Percentiles rank a stretch among this genome's conserved stretches.
These are phyloP conservation scores for Temnothorax ravouxi DNA, from an alignment of 2,888 invertebrate genomes.

Conservation along the genomic window DNA sequence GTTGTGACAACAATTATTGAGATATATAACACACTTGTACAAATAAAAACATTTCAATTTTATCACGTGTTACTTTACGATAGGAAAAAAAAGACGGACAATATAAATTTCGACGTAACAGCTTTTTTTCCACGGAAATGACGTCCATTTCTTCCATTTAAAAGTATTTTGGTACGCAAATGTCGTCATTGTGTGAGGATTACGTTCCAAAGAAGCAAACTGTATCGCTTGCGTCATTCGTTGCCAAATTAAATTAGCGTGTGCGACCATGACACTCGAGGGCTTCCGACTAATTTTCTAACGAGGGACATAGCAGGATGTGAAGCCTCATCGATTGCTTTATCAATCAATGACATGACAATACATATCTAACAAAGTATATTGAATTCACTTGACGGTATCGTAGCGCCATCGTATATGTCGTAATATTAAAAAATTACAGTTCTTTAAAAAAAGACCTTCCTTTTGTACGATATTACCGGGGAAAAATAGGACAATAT, in stretches of 20 bases:
- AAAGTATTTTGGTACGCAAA: not conserved
- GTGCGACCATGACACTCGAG: slow-evolving; percentile 21
- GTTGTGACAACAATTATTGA: slow-evolving; percentile 12
- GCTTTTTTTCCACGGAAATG: not conserved
- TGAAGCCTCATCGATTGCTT: slow-evolving; percentile 61
- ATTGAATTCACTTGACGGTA: not conserved
- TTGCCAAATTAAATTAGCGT: slow-evolving; percentile 43
- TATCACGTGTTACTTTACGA: not conserved
- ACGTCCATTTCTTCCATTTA: not conserved
- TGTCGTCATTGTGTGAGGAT: not conserved
- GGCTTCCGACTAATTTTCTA: slow-evolving; percentile 73
- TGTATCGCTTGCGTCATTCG: slow-evolving; percentile 29
- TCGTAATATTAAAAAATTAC: not conserved
- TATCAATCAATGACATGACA: slow-evolving; percentile 20
- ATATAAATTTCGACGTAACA: not conserved
- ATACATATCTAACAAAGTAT: slow-evolving; percentile 7
- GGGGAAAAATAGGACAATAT: not conserved
- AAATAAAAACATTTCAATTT: slow-evolving; percentile 8
- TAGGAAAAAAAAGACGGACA: not conserved
- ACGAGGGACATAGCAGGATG: slow-evolving; percentile 62
- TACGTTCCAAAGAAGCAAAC: not conserved
- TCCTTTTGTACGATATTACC: not conserved
- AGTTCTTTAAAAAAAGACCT: not conserved
- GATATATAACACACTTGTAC: not conserved
- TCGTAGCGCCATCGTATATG: not conserved